Evolutionary conservation across 1,140 invertebrate species (phyloP), one percentile per base, ranked within the genome.

Genomic region (Polypedilum pembai): DNA sequence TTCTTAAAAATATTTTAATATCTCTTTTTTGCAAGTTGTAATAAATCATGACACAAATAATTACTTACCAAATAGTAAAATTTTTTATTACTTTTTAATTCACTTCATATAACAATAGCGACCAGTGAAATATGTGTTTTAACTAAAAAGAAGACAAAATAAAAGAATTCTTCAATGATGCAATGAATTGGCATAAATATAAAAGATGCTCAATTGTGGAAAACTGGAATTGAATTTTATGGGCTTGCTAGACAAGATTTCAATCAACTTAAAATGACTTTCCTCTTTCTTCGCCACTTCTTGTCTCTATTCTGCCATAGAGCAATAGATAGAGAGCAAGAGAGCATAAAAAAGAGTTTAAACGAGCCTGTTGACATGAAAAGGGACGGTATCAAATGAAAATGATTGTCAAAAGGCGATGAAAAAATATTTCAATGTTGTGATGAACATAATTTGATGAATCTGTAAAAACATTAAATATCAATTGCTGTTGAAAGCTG

Each of bases 371-470:
- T 69, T 69, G 65, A 69, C 65, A 69, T 69, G 65, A 21, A 69
- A 69, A 69, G 65, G 65, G 65, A 69, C 18, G 65, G 65, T n/a
- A 69, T 69, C n/a, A 12, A 45, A 45, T 33, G 41, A 45, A 45
- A 45, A 45, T 4, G 15, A 45, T 12, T 12, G 45, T 56, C n/a
- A 12, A 56, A 56, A 56, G 45, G 45, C 45, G 45, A 56, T 56
- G 45, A 56, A 56, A 45, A 56, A 56, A 69, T 69, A 21, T 18
- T 18, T 18, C 7, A 45, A 20, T 17, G n/a, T 17, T 17, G 63
- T 18, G 8, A 69, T 8, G 18, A 69, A 69, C 65, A 69, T 69
- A 69, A 69, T 69, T 69, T 69, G 65, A 69, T 69, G 65, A 69
- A 56, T 12, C 10, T 56, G n/a, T n/a, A 56, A 56, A 56, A 56